Conservation (phyloP, 2,888 invertebrate species). For the Meghimatium bilineatum region DNA sequence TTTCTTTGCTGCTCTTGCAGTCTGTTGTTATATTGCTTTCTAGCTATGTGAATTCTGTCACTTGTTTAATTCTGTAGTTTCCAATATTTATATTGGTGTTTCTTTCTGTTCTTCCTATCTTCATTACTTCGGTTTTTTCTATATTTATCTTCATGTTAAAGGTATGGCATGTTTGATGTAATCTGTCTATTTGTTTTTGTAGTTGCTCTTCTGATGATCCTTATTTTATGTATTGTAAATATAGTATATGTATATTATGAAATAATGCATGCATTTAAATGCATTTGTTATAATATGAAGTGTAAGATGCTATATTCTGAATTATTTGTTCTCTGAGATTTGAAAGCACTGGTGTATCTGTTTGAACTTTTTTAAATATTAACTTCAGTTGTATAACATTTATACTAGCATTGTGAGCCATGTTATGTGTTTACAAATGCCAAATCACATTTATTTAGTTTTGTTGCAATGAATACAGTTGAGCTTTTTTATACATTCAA, state of each 20-base stretch:
- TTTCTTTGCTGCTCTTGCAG: no score
- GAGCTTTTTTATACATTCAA: not conserved
- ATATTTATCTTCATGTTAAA: no score
- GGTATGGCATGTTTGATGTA: no score
- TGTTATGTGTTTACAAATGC: conserved; percentile 1
- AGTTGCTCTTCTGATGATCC: no score
- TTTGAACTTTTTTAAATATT: not conserved
- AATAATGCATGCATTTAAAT: conserved; percentile 9
- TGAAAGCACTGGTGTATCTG: not conserved
- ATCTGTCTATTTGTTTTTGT: no score
- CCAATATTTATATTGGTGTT: no score
- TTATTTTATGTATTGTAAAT: not conserved
- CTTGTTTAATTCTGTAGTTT: no score
- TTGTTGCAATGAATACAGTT: not conserved
- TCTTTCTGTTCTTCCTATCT: no score
- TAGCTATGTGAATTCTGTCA: no score
- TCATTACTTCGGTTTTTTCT: no score
- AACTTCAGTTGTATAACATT: not conserved
- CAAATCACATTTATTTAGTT: not conserved
- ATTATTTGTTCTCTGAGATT: not conserved
- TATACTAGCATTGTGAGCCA: not conserved
- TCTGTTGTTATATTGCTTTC: no score
- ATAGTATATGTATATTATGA: conserved; percentile 15
- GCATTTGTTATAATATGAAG: not conserved
- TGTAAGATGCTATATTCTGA: conserved; percentile 10